Evolutionary conservation across 2,888 invertebrate species (phyloP).

Genomic region (Scaptomyza caliginosa): DNA sequence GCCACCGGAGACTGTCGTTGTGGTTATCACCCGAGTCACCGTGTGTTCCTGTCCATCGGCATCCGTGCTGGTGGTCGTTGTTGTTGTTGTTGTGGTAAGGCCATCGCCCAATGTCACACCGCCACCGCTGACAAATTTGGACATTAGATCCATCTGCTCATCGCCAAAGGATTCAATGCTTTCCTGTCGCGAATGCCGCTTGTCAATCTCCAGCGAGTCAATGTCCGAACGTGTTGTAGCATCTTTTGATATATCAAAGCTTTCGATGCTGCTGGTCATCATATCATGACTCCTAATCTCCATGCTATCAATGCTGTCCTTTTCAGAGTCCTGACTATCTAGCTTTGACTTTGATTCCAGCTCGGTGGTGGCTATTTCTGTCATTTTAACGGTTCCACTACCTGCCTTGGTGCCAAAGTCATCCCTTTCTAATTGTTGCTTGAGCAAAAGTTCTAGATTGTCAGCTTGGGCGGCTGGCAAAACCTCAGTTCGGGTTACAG

Average conservation of each 20-base stretch:
- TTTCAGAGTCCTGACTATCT: slow-evolving; percentile 84
- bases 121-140: slow-evolving; percentile 63
- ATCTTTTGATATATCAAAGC: slow-evolving; percentile 84
- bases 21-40: slow-evolving; percentile 67
- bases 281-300: slow-evolving; percentile 86
- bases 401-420: slow-evolving; percentile 84
- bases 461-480: slow-evolving; percentile 63
- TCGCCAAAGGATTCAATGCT: slow-evolving; percentile 83
- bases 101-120: slow-evolving; percentile 71
- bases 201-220: slow-evolving; percentile 82
- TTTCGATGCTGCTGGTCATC: slow-evolving; percentile 86
- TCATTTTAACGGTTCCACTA: slow-evolving; percentile 85
- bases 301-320: slow-evolving; percentile 88
- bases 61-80: slow-evolving; percentile 80
- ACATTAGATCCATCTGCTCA: slow-evolving; percentile 74
- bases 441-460: slow-evolving; percentile 82
- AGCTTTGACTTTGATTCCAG: slow-evolving; percentile 84
- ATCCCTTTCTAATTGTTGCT: slow-evolving; percentile 81
- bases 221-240: slow-evolving; percentile 81
- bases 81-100: slow-evolving; percentile 76
- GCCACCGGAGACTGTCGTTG: slow-evolving; percentile 60
- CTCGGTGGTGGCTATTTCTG: slow-evolving; percentile 88
- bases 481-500: slow-evolving; percentile 76
- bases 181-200: slow-evolving; percentile 80
- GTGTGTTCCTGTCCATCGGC: slow-evolving; percentile 78